These are phyloP conservation scores for Operophtera brumata DNA, from an alignment of 2,888 invertebrate species.

Conservation along the genomic window DNA sequence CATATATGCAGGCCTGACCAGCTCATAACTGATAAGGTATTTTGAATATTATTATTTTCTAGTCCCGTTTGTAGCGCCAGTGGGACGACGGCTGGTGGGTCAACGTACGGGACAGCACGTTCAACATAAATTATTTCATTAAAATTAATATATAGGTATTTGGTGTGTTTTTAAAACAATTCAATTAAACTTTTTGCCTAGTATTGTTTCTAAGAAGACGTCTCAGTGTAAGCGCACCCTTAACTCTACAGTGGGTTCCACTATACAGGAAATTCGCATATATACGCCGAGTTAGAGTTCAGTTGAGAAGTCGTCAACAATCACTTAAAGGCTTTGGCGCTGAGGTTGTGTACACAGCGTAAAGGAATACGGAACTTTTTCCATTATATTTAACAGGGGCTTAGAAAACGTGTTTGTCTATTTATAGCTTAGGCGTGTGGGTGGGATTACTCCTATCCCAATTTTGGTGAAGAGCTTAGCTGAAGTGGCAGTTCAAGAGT, in stretches of 20 bases:
- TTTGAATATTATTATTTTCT: no score
- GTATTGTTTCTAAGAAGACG: neutral
- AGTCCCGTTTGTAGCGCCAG: no score
- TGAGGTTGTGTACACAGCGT: neutral
- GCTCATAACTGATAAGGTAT: no score
- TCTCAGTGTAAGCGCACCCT: neutral
- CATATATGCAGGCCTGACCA: no score
- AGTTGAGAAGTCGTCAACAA: constrained; percentile 13
- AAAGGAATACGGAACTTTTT: constrained; percentile 12
- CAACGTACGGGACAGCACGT: no score
- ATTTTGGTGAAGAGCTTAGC: neutral
- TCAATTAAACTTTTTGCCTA: neutral
- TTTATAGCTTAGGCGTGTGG: constrained; percentile 4
- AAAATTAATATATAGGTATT: no score
- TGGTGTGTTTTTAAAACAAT: no score
- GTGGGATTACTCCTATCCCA: neutral
- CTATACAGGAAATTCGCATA: constrained; percentile 8
- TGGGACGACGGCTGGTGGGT: no score
- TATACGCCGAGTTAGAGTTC: constrained; percentile 12
- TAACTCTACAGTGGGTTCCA: neutral
- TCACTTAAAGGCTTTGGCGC: constrained; percentile 18
- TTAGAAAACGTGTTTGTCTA: constrained; percentile 6
- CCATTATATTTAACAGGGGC: constrained; percentile 14
- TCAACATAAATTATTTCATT: no score
- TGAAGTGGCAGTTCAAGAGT: no score